Conservation (phyloP, 2,888 invertebrate genomes). For the Blastobasis lacticolella region DNA sequence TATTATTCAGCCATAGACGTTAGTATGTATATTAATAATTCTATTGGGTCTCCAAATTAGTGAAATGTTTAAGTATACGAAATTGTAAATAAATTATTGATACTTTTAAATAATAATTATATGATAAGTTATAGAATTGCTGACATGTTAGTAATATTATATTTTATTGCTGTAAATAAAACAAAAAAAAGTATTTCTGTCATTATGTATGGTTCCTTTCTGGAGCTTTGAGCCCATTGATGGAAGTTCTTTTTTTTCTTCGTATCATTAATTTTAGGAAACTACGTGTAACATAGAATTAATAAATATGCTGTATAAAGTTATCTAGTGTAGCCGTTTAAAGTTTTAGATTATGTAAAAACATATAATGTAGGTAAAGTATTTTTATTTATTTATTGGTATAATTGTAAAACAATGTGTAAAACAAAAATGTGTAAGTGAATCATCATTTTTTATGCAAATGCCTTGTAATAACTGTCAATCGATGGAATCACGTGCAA, state of each 20-base stretch:
- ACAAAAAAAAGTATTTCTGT: slow-evolving; percentile 48
- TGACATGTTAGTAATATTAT: background rate
- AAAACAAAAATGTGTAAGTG: too few species aligned
- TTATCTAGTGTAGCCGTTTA: background rate
- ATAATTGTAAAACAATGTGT: slow-evolving; percentile 3
- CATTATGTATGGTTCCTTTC: slow-evolving; percentile 36
- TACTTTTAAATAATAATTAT: slow-evolving; percentile 3
- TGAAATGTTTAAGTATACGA: slow-evolving; percentile 12
- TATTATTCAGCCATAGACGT: background rate
- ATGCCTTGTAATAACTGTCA: slow-evolving; percentile 48
- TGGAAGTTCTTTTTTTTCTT: slow-evolving; percentile 46
- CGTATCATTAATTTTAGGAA: too few species aligned
- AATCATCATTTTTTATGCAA: slow-evolving; percentile 5
- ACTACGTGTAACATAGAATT: too few species aligned
- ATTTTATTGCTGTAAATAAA: slow-evolving; percentile 20
- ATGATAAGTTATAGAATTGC: too few species aligned
- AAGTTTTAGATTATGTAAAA: background rate
- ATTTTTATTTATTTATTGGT: slow-evolving; percentile 8
- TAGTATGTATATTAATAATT: background rate
- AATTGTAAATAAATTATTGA: slow-evolving; percentile 15
- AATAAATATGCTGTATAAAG: slow-evolving; percentile 6
- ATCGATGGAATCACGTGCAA: slow-evolving; percentile 51
- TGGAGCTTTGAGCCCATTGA: slow-evolving; percentile 65
- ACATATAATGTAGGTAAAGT: background rate
- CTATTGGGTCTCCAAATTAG: background rate